Conservation (phyloP, 1,140 invertebrate species). For the Zaprionus nigranus region DNA sequence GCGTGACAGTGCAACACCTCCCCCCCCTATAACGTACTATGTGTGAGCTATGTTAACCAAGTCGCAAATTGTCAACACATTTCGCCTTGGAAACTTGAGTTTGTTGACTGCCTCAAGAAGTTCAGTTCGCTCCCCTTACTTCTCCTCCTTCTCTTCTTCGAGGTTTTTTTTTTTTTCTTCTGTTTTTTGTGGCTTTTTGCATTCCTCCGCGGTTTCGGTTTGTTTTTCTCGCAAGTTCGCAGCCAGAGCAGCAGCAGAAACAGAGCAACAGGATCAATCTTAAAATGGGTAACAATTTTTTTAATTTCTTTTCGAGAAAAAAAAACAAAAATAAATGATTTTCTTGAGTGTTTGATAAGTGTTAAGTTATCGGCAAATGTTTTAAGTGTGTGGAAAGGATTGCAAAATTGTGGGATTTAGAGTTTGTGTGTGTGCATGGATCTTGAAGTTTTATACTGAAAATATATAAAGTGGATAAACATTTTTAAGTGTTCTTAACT, state of each 20-base stretch:
- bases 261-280: conserved; percentile 33
- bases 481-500: not conserved
- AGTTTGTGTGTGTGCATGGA: not conserved
- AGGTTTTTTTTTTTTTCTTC: not conserved
- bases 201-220: conserved; percentile 28
- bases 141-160: not conserved
- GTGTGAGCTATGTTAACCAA: conserved; percentile 48
- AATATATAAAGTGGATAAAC: not conserved
- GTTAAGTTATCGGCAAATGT: not conserved
- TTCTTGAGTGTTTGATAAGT: not conserved
- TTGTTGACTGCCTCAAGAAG: conserved; percentile 67
- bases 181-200: conserved; percentile 37
- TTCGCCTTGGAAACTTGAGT: conserved; percentile 78
- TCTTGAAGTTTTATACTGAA: not conserved
- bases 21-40: too few relatives aligned
- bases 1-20: not conserved
- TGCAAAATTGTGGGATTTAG: not conserved
- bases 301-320: conserved; percentile 31
- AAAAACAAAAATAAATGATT: conserved; percentile 2
- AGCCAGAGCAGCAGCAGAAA: conserved; percentile 14
- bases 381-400: not conserved
- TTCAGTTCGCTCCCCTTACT: conserved; percentile 19
- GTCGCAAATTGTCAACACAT: conserved; percentile 58
- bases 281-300: conserved; percentile 56
- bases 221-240: conserved; percentile 15